Percentiles rank a stretch among this genome's conserved stretches.
Evolutionary conservation across 2,797 vertebrate genomes (phyloP).

Genomic region (Pipistrellus kuhlii): DNA sequence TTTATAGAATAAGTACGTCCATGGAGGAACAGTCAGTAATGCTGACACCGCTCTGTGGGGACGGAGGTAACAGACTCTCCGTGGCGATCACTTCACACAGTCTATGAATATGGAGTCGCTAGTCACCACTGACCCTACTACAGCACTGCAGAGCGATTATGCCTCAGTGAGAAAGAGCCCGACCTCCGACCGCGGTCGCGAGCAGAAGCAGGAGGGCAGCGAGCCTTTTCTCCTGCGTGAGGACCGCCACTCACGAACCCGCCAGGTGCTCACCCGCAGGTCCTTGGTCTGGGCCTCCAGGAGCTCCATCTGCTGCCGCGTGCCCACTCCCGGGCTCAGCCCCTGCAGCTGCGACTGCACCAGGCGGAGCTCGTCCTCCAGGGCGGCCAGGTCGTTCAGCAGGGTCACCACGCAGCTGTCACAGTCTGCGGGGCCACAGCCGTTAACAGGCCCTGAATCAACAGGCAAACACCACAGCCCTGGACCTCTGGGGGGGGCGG

Average conservation of each 20-base stretch:
- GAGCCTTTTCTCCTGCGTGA: background rate
- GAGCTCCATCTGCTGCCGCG: constrained; percentile 89
- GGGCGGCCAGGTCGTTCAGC: constrained; percentile 91
- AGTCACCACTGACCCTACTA: background rate
- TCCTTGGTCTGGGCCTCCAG: constrained; percentile 91
- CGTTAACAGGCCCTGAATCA: background rate
- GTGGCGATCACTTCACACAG: background rate
- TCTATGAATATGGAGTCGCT: background rate
- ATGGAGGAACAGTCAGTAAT: background rate
- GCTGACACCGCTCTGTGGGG: background rate
- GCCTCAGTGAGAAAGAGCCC: background rate
- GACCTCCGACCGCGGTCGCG: background rate
- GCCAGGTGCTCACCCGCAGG: constrained; percentile 90
- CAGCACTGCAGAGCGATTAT: background rate
- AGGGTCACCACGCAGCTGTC: constrained; percentile 95
- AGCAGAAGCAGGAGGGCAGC: background rate
- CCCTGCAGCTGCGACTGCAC: constrained; percentile 91
- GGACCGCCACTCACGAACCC: fast-evolving
- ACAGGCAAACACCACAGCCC: background rate
- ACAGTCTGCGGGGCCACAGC: constrained; percentile 89
- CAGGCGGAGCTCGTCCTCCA: constrained; percentile 88
- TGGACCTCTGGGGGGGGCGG: background rate
- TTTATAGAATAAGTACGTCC: background rate
- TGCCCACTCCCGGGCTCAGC: constrained; percentile 84
- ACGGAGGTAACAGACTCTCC: background rate